Conservation (phyloP, 2,888 invertebrate species). For the Bunonema sp. region DNA sequence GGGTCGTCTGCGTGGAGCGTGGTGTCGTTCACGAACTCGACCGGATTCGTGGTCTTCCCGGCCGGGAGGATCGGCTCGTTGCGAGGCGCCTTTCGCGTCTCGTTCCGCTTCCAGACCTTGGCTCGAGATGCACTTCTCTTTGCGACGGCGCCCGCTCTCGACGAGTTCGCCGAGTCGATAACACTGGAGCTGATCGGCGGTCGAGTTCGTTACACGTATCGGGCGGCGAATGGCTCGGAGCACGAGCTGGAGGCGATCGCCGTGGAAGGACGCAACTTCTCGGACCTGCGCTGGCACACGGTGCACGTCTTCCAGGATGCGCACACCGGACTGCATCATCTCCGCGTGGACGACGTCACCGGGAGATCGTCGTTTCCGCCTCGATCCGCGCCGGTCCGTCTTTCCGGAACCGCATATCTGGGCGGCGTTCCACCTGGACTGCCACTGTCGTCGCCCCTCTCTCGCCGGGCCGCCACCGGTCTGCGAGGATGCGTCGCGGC, state of each 20-base stretch:
- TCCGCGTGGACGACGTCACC: slow-evolving; percentile 25
- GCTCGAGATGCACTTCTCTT: slow-evolving; percentile 17
- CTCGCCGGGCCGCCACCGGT: slow-evolving; percentile 3
- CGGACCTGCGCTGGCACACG: slow-evolving; percentile 28
- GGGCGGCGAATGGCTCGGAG: slow-evolving; percentile 10
- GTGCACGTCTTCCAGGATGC: slow-evolving; percentile 19
- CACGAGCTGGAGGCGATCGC: slow-evolving; percentile 14
- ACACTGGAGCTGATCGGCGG: slow-evolving; percentile 16
- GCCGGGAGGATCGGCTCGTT: slow-evolving; percentile 12
- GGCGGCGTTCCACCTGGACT: slow-evolving; percentile 11
- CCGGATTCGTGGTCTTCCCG: slow-evolving; percentile 16
- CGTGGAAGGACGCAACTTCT: slow-evolving; percentile 15
- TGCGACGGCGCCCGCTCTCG: slow-evolving; percentile 11
- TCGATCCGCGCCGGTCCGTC: too few relatives aligned
- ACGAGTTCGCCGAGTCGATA: slow-evolving; percentile 11
- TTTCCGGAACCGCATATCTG: too few relatives aligned
- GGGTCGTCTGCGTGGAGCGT: too few relatives aligned
- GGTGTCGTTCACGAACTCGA: slow-evolving; percentile 22
- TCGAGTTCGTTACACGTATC: slow-evolving; percentile 19
- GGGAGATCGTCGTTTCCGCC: slow-evolving; percentile 6
- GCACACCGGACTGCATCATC: slow-evolving; percentile 14
- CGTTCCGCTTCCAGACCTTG: slow-evolving; percentile 34
- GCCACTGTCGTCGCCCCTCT: slow-evolving; percentile 1
- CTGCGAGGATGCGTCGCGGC: slow-evolving; percentile 21
- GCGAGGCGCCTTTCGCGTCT: slow-evolving; percentile 21